phyloP scores from a whole-genome alignment of 2,797 vertebrate genomes.

The Lateolabrax maculatus region DNA sequence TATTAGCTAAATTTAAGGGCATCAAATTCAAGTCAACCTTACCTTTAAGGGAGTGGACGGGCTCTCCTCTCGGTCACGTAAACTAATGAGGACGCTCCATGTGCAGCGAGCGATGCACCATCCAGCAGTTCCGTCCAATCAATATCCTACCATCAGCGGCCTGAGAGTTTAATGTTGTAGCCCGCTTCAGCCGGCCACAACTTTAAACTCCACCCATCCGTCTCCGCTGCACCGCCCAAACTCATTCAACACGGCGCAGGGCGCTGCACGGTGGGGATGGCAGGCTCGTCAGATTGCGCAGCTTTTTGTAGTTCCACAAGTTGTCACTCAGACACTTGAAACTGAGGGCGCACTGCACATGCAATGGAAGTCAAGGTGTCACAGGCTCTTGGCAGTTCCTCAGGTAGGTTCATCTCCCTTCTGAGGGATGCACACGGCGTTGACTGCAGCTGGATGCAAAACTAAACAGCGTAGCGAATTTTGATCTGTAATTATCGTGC shows the following conservation, averaged over 20 bases:
- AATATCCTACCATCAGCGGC: conserved; percentile 62
- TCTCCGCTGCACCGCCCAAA: conserved; percentile 40
- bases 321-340: conserved; percentile 22
- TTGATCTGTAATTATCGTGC: not conserved
- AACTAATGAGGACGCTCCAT: conserved; percentile 23
- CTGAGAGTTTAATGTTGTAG: conserved; percentile 65
- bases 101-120: conserved; percentile 47
- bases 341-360: conserved; percentile 28
- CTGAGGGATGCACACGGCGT: conserved; percentile 4
- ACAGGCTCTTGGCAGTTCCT: conserved; percentile 57
- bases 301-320: conserved; percentile 30
- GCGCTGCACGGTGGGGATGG: conserved; percentile 48
- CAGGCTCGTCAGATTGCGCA: conserved; percentile 45
- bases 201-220: conserved; percentile 80
- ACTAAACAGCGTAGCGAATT: too few relatives aligned
- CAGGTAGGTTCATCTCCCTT: conserved; percentile 72
- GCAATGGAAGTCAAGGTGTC: conserved; percentile 66
- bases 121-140: conserved; percentile 54
- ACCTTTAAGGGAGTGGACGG: not conserved
- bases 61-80: conserved; percentile 4
- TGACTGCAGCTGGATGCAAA: not conserved
- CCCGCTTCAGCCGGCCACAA: conserved; percentile 51
- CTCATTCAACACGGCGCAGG: conserved; percentile 52
- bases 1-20: too few relatives aligned
- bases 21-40: not conserved